phyloP scores from a whole-genome alignment of 2,888 invertebrate species.

The Mantis religiosa region DNA sequence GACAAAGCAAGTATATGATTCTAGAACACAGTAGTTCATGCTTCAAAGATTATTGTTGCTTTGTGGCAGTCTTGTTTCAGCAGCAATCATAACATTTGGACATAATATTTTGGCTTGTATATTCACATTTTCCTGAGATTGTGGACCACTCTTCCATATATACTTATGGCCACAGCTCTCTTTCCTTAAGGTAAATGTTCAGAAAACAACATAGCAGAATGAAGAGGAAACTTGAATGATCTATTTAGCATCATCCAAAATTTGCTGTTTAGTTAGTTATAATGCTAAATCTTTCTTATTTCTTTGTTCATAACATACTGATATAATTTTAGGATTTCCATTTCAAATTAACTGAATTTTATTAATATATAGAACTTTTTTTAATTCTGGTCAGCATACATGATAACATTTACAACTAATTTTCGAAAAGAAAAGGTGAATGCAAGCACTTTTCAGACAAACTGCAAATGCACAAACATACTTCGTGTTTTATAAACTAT shows the following conservation, averaged over 20 bases:
- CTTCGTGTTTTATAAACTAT: neutral
- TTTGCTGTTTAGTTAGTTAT: neutral
- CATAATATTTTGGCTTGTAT: neutral
- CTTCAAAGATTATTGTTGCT: too few relatives aligned
- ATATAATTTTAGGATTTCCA: neutral
- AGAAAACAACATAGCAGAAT: neutral
- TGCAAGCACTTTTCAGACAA: neutral
- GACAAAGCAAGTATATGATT: too few relatives aligned
- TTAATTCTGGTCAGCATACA: neutral
- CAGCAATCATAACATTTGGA: too few relatives aligned
- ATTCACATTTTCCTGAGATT: neutral
- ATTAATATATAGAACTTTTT: neutral
- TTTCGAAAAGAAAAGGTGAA: neutral
- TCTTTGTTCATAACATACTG: neutral
- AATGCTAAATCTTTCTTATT: neutral
- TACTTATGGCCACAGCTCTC: neutral
- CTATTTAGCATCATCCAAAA: neutral
- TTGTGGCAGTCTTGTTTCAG: too few relatives aligned
- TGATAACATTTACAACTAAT: neutral
- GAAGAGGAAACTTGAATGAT: neutral
- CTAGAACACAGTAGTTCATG: too few relatives aligned
- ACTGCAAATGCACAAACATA: neutral
- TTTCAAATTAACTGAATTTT: neutral
- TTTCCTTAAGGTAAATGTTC: neutral
- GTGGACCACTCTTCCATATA: neutral